phyloP scores from a whole-genome alignment of 2,888 invertebrate species.

The Pheosia gnoma region DNA sequence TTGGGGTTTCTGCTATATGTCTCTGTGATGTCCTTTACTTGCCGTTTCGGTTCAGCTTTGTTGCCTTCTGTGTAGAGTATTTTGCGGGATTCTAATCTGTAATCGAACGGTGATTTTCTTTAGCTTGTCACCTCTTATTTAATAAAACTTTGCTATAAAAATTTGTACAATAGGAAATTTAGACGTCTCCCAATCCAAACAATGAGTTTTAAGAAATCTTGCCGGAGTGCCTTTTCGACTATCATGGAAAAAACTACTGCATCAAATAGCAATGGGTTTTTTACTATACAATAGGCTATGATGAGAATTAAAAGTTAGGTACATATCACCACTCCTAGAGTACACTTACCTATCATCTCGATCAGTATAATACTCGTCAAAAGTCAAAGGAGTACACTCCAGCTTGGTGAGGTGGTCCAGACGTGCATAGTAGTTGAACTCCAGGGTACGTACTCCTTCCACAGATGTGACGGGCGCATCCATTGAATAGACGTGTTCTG shows the following conservation, averaged over 20 bases:
- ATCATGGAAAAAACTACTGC: too few relatives aligned
- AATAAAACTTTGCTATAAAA: too few relatives aligned
- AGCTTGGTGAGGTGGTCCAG: slow-evolving; percentile 88
- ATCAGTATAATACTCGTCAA: slow-evolving; percentile 84
- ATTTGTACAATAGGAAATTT: too few relatives aligned
- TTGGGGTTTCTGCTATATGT: slow-evolving; percentile 84
- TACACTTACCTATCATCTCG: slow-evolving; percentile 79
- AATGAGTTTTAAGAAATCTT: too few relatives aligned
- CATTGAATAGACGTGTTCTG: slow-evolving; percentile 69
- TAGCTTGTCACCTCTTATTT: background rate
- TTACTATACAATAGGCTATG: too few relatives aligned
- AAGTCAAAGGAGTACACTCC: slow-evolving; percentile 76
- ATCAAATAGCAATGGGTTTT: too few relatives aligned
- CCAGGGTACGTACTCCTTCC: slow-evolving; percentile 64
- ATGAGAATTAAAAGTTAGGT: too few relatives aligned
- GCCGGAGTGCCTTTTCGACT: too few relatives aligned
- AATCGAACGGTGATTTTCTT: slow-evolving; percentile 11
- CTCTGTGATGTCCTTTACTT: slow-evolving; percentile 81
- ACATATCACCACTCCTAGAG: too few relatives aligned
- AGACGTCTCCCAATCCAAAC: too few relatives aligned
- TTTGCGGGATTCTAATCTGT: slow-evolving; percentile 63
- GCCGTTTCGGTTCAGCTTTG: slow-evolving; percentile 63
- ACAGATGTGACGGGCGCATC: slow-evolving; percentile 60
- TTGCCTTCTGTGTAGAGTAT: slow-evolving; percentile 64
- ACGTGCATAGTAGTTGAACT: slow-evolving; percentile 84